A percentile compares a stretch with the other conserved stretches of the same genome.
These are phyloP conservation scores for Aelia acuminata DNA, from an alignment of 2,888 invertebrate genomes.

Conservation along the genomic window DNA sequence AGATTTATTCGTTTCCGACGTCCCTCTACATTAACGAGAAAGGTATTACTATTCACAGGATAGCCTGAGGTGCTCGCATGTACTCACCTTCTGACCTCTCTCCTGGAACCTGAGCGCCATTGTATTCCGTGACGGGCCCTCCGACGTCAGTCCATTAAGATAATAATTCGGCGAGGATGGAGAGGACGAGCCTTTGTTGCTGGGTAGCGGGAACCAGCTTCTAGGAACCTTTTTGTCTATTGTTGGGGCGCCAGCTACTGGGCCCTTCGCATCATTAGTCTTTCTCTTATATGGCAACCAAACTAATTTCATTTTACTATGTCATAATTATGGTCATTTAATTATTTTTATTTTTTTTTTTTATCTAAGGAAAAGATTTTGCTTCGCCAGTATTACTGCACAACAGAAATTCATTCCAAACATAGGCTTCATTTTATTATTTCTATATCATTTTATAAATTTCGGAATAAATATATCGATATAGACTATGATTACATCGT, in stretches of 20 bases:
- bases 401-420: no score
- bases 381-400: not conserved
- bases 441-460: no score
- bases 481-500: no score
- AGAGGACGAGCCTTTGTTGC: not conserved
- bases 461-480: no score
- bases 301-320: not conserved
- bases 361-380: not conserved
- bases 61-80: not conserved
- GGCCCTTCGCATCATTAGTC: not conserved
- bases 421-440: no score
- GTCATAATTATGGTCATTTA: not conserved
- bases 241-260: slow-evolving; percentile 17
- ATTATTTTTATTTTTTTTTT: not conserved
- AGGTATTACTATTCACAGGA: no score
- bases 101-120: not conserved
- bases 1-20: no score
- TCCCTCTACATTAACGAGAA: no score
- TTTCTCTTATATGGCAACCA: not conserved
- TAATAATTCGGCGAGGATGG: not conserved
- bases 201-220: slow-evolving; percentile 17
- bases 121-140: not conserved
- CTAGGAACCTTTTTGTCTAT: slow-evolving; percentile 12
- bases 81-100: not conserved
- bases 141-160: not conserved